Conservation (phyloP, 2,888 invertebrate species). For the Eumacrocentrus americanus region DNA sequence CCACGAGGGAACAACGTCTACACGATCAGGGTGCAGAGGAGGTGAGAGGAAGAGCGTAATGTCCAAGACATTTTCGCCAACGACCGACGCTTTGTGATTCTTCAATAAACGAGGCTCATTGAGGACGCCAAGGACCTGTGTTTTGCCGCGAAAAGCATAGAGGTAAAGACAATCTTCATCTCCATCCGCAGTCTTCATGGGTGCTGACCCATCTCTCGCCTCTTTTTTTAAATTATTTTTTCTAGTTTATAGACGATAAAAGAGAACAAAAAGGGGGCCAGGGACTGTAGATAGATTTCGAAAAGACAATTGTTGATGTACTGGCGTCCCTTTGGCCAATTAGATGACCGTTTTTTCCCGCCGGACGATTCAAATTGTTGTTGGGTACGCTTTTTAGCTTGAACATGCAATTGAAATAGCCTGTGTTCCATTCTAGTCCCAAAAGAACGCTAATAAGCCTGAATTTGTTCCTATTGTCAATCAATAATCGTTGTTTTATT, state of each 20-base stretch:
- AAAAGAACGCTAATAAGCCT: too few species aligned
- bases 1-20: not conserved
- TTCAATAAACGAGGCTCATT: not conserved
- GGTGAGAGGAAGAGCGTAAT: not conserved
- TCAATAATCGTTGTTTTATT: not conserved
- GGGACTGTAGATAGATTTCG: not conserved
- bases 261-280: not conserved
- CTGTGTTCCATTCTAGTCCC: too few species aligned
- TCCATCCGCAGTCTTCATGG: too few species aligned
- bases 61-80: not conserved
- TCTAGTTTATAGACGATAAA: not conserved
- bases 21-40: not conserved
- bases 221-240: not conserved
- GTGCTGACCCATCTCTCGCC: not conserved
- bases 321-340: not conserved
- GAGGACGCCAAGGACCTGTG: not conserved
- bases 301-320: not conserved
- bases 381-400: too few species aligned
- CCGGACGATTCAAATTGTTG: not conserved
- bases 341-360: conserved; percentile 8
- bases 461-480: too few species aligned
- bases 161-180: too few species aligned
- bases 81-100: not conserved
- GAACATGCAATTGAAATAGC: too few species aligned
- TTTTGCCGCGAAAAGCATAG: conserved; percentile 8